A percentile compares a stretch with the other conserved stretches of the same genome.
phyloP scores from a whole-genome alignment of 2,797 vertebrate species.

The Argentina silus region DNA sequence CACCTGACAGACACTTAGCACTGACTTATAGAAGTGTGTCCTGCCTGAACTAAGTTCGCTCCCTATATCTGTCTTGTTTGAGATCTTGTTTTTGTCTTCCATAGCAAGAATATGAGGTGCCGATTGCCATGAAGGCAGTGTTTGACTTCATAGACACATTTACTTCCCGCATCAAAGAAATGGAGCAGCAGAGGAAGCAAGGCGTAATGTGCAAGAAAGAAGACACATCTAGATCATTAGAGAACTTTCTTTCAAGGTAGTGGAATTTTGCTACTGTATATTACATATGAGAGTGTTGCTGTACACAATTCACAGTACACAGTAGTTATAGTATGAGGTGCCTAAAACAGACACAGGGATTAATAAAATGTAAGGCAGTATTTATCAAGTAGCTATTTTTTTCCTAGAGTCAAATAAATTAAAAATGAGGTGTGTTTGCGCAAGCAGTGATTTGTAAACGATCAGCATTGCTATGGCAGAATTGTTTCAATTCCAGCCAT shows the following conservation, averaged over 20 bases:
- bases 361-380: too few species aligned
- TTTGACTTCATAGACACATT: slow-evolving; percentile 88
- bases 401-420: neutral
- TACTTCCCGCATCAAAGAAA: slow-evolving; percentile 87
- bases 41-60: too few species aligned
- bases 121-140: slow-evolving; percentile 88
- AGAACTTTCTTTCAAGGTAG: slow-evolving; percentile 88
- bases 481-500: neutral
- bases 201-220: slow-evolving; percentile 84
- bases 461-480: too few species aligned
- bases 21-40: neutral
- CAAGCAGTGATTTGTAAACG: too few species aligned
- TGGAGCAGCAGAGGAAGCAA: slow-evolving; percentile 87
- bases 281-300: neutral
- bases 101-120: slow-evolving; percentile 91
- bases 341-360: neutral
- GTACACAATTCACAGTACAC: neutral
- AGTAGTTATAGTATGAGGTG: too few species aligned
- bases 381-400: too few species aligned
- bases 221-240: slow-evolving; percentile 85
- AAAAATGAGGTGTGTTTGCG: neutral
- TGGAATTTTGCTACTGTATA: neutral
- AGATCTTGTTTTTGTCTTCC: neutral
- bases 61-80: too few species aligned
- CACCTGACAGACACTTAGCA: too few species aligned